Evolutionary conservation across 2,797 vertebrate genomes (phyloP).

Genomic region (Petrocephalus sullivani): DNA sequence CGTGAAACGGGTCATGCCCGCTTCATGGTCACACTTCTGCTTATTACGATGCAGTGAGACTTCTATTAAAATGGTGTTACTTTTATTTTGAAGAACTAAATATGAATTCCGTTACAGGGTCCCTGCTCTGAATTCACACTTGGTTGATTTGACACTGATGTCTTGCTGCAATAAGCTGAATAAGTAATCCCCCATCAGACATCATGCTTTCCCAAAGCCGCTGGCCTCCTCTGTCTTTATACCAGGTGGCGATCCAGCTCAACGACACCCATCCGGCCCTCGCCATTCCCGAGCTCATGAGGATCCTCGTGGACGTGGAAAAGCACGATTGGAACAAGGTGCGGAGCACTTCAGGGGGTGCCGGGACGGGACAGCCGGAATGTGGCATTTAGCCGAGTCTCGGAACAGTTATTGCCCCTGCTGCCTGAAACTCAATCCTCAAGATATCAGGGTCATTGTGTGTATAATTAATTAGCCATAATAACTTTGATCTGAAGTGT

Average conservation of each 20-base stretch:
- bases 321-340: slow-evolving; percentile 77
- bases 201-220: background rate
- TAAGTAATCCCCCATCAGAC: background rate
- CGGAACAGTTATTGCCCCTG: background rate
- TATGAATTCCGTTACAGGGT: background rate
- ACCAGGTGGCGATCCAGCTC: slow-evolving; percentile 77
- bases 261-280: slow-evolving; percentile 81
- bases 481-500: background rate
- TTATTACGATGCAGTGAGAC: background rate
- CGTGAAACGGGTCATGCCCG: background rate
- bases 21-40: background rate
- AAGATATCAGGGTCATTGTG: background rate
- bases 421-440: background rate
- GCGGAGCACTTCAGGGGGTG: background rate
- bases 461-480: background rate
- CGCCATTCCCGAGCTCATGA: slow-evolving; percentile 78
- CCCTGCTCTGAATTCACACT: slow-evolving; percentile 1
- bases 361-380: background rate
- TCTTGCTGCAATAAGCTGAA: background rate
- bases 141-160: background rate
- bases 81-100: background rate
- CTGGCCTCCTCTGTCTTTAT: background rate
- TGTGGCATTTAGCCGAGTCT: background rate
- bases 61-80: background rate
- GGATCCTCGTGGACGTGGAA: slow-evolving; percentile 76